Evolutionary conservation across 2,888 invertebrate species (phyloP).

Genomic region (Phragmatobia fuliginosa): DNA sequence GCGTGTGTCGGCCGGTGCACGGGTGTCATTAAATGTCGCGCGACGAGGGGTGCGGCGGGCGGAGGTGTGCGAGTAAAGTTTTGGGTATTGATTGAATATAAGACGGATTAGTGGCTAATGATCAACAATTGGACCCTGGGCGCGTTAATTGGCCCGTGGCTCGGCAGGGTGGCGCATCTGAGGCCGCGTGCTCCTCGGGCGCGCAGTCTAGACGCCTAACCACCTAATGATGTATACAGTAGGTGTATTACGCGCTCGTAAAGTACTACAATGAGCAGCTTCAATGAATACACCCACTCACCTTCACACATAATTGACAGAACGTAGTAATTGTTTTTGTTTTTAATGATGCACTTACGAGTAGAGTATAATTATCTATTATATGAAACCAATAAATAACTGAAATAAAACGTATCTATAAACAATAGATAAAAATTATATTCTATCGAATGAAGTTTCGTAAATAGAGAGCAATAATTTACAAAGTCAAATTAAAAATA

Average conservation of each 20-base stretch:
- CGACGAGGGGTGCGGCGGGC: conserved; percentile 81
- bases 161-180: conserved; percentile 28
- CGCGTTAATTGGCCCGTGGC: conserved; percentile 64
- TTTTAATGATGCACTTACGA: background rate
- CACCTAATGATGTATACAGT: conserved; percentile 31
- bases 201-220: conserved; percentile 14
- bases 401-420: background rate
- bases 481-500: too few relatives aligned
- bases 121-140: conserved; percentile 81
- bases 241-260: conserved; percentile 45
- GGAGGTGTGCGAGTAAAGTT: conserved; percentile 86
- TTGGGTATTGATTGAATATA: conserved; percentile 87
- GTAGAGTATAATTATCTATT: background rate
- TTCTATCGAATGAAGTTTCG: background rate
- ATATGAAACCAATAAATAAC: background rate
- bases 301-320: conserved; percentile 16
- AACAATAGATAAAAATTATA: too few relatives aligned
- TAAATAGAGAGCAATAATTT: too few relatives aligned
- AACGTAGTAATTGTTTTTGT: background rate
- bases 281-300: conserved; percentile 46
- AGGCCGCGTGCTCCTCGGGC: background rate
- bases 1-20: conserved; percentile 75
- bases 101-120: conserved; percentile 85
- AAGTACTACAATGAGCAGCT: conserved; percentile 46
- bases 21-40: conserved; percentile 87